Conservation (phyloP, 2,113 vertebrate species). For the Porphyrio hochstetteri region DNA sequence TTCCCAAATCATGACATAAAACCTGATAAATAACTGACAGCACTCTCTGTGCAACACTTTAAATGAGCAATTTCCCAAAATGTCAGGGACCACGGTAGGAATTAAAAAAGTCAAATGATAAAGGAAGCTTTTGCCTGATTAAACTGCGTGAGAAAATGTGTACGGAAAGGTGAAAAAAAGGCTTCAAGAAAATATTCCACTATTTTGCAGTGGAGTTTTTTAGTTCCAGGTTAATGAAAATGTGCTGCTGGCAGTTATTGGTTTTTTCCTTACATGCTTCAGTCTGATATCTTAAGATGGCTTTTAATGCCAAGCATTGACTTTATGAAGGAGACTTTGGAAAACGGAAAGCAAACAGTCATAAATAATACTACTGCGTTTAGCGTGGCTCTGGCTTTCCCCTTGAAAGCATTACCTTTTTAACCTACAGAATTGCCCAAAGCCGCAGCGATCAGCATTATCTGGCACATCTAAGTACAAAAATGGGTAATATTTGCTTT, state of each 20-base stretch:
- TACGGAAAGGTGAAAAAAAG: not conserved
- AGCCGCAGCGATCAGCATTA: not conserved
- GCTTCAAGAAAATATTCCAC: not conserved
- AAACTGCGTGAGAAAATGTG: slow-evolving; percentile 21
- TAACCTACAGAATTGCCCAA: not conserved
- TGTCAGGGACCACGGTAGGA: not conserved
- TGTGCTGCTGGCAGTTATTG: not conserved
- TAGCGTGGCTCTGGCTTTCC: not conserved
- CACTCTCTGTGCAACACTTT: slow-evolving; percentile 36
- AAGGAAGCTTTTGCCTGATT: slow-evolving; percentile 52
- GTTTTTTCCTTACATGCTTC: not conserved
- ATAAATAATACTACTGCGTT: slow-evolving; percentile 17
- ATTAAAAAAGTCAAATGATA: not conserved
- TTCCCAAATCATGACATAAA: slow-evolving; percentile 44
- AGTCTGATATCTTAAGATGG: not conserved
- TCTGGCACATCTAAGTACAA: not conserved
- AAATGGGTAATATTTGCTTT: not conserved
- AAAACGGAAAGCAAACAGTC: slow-evolving; percentile 7
- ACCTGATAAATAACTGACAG: slow-evolving; percentile 42
- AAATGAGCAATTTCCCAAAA: slow-evolving; percentile 42
- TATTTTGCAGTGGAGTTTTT: not conserved
- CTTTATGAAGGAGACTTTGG: slow-evolving; percentile 3
- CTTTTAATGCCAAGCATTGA: slow-evolving; percentile 24
- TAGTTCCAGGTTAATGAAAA: slow-evolving; percentile 28
- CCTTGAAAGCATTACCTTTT: not conserved